Evolutionary conservation across 2,113 vertebrate species (phyloP), one percentile per base, ranked within the genome.

Genomic region (Numida meleagris): DNA sequence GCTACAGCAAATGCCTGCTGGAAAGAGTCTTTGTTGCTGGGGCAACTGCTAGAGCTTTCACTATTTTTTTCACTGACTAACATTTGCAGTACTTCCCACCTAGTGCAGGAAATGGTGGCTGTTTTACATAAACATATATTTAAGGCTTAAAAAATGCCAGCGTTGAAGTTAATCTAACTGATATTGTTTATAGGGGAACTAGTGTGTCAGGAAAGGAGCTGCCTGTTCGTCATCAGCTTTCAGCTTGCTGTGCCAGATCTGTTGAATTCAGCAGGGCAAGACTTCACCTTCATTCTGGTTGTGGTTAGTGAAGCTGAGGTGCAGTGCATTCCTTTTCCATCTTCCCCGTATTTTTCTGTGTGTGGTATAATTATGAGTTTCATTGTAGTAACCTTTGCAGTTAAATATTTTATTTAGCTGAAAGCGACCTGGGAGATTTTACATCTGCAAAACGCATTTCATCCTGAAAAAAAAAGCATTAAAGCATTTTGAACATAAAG

Each of bases 81-180:
- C 91, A 80, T 87, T 82, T 71, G 67, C 78, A 82, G 75, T 38
- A 67, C 76, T 94, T 95, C 84, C 78, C 82, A 94, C 75, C 89
- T 82, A 89, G 45, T 9, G 20, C 51, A 85, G 75, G 55, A 88
- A 76, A 88, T 33, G 55, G 50, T 86, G 63, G 23, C 82, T 89
- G 59, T 94, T 89, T 40, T 85, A 42, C 88, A 81, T 91, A 91
- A 93, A 91, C 72, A 86, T 70, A 24, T n/a, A 89, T 91, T 86
- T 94, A 88, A 82, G 72, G 33, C 68, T 93, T 88, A 9, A 78
- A 91, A 90, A 57, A 89, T 87, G 63, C 55, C 67, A 82, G 9
- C 55, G 86, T 78, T 74, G 75, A 94, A 94, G 75, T 67, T 27
- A 77, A 36, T 55, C 91, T 59, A 80, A 70, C 15, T 79, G 48